Base-by-base conservation (phyloP, 2,888 invertebrate species). In the Ectropis crepuscularia region DNA sequence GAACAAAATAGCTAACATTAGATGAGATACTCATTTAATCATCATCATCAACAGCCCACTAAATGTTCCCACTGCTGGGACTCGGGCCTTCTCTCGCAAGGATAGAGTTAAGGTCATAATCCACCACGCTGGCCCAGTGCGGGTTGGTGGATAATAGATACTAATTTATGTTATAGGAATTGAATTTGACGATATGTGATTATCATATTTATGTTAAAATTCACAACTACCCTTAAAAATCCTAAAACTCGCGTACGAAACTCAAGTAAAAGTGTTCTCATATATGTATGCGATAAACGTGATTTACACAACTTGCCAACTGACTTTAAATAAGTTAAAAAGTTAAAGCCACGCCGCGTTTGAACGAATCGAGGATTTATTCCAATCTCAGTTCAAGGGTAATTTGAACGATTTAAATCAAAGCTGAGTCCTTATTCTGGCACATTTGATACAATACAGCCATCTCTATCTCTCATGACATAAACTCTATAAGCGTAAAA, bases 251-350 rank as follows among this genome's bases (percentile, higher is more conserved):
- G 1, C 9, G 37, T 48, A 5, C 38, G 50, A 57, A 58, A 50
- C 38, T 38, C 12, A 50, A 50, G 12, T 43, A 45, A 10, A 60
- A 36, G 12, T 16, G 28, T 41, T 37, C 8, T 10, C 11, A 63
- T 61, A 65, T 53, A 50, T 58, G 61, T 53, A 50, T 58, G 61
- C 63, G 66, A 68, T 70, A 69, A 68, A 67, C 55, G 63, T 67
- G 67, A 67, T 68, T 70, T 70, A 71, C 60, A 48, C 51, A 45
- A 61, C 60, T 50, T 58, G 9, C 38, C 42, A 48, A 45, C 43
- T 49, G 6, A 42, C 42, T 61, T 58, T 39, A 62, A 50, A 61
- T 48, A 66, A 48, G 66, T 63, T 62, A 58, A 69, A 68, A 43
- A 55, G 53, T 67, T 61, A 9, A 48, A 54, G 36, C 10, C 12